Base-by-base conservation (phyloP, 30 jellyfish, hydroid and myxozoan species). In the Cassiopea xamachana region DNA sequence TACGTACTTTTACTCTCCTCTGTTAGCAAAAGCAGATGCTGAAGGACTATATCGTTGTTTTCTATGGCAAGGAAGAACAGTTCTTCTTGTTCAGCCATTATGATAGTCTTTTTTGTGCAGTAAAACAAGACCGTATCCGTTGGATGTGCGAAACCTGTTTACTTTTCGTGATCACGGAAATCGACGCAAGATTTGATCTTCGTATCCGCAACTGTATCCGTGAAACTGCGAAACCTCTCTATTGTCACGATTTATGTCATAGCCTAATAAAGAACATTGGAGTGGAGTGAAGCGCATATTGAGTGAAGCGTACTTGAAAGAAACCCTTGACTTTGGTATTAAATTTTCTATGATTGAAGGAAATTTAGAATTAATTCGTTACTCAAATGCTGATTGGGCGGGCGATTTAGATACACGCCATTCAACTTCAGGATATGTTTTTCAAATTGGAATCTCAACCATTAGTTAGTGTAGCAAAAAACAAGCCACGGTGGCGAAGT, bases 181-280 rank as follows among this genome's bases (percentile, higher is more conserved):
- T 55, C 64, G 64, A 55, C 64, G 64, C 64, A 55, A 55, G 64
- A 55, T 55, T 55, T 55, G 64, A 55, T 55, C 7, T 55, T 55
- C 64, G 64, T 55, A 55, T 55, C 64, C 7, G 64, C 12, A 55
- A 3, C 64, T 10, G 64, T 55, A 55, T 55, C 64, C 10, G 64
- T 55, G 64, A 55, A 55, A 55, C 64, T 55, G 64, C 64, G 78
- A 69, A 69, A 69, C 78, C 78, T 69, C 78, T 69, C 78, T 14
- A 69, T 10, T 61, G 17, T 10, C 73, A 10, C 16, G 73, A 61
- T 10, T 10, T 13, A 10, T 61, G 16, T 61, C 17, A 61, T 13
- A 61, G 73, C 73, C 14, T 61, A 17, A 61, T 27, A 27, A 27
- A 27, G 39, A 27, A 27, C 39, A 27, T 27, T 27, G 39, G 39